Base-by-base conservation (phyloP, 2,797 vertebrate genomes). In the Nothura maculosa region DNA sequence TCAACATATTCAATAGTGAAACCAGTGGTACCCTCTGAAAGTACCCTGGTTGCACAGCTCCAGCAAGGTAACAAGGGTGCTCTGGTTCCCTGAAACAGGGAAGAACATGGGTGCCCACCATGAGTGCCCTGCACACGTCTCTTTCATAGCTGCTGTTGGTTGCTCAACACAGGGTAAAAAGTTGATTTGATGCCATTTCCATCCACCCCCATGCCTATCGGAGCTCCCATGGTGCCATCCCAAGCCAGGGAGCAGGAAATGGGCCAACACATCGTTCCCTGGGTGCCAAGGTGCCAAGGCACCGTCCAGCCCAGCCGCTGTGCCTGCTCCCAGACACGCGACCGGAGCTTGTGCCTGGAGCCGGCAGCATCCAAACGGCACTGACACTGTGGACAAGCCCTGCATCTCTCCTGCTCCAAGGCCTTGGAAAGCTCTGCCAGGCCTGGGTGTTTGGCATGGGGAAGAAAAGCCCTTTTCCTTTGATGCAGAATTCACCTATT, bases 401-500 rank as follows among this genome's bases (percentile, higher is more conserved):
- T 28, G 50, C 15, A 28, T 27, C 43, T 48, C 19, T 69, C n/a
- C 68, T 69, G 36, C 30, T 30, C 19, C 45, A 47, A n/a, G 57
- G 22, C n/a, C 45, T 8, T 34, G 16, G 43, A 69, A 22, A 67
- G 54, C 68, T 87, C 32, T 66, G 28, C 5, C 38, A 57, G 58
- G 81, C 8, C 45, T 24, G 12, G 16, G 38, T 7, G 10, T 2
- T 54, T 43, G 2, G 3, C 12, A 30, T 64, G 20, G 12, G 1
- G 12, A 48, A 48, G 24, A 20, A 20, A 19, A 10, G 36, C 28
- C 7, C 3, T 69, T 93, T 80, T 24, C 6, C 2, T 76, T 57
- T 11, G 52, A 66, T 69, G 54, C 67, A 36, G 69, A 73, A 91
- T 90, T 94, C 64, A 94, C 79, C 73, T 82, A 6, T 54, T 79